Conservation (phyloP, 92 coral and sea anemone species). For the Siderastrea radians region DNA sequence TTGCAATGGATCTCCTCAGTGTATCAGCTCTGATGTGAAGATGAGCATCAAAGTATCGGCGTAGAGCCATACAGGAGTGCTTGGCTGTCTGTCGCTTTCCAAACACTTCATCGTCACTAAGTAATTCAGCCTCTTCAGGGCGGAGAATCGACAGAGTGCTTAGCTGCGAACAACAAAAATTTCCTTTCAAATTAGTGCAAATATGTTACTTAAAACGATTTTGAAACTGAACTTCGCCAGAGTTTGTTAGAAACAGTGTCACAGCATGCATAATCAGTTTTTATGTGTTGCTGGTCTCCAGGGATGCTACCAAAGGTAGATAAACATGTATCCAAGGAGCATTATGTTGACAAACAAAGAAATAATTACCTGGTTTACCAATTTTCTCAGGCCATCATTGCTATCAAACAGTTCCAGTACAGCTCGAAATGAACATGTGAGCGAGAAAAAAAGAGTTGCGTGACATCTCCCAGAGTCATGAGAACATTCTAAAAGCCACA, state of each 20-base stretch:
- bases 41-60: conserved; percentile 96
- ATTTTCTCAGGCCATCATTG: conserved; percentile 92
- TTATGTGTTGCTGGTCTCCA: too few species aligned
- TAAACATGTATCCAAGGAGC: too few species aligned
- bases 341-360: not conserved
- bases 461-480: conserved; percentile 98
- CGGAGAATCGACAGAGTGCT: conserved; percentile 95
- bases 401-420: conserved; percentile 91
- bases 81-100: conserved; percentile 97
- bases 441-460: conserved; percentile 96
- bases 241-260: too few species aligned
- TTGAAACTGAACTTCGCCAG: too few species aligned
- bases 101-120: conserved; percentile 96
- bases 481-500: conserved; percentile 97
- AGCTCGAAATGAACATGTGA: conserved; percentile 95
- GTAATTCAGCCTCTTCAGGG: conserved; percentile 89
- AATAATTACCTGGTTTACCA: conserved; percentile 85
- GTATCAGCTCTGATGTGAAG: conserved; percentile 88
- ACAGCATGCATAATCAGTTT: too few species aligned
- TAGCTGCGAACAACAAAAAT: conserved; percentile 52
- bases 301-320: too few species aligned
- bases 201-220: too few species aligned
- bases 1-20: conserved; percentile 83
- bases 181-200: not conserved
- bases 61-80: conserved; percentile 93